A percentile compares a stretch with the other conserved stretches of the same genome.
Evolutionary conservation across 2,113 vertebrate genomes (phyloP).

Genomic region (Lasiurus borealis): DNA sequence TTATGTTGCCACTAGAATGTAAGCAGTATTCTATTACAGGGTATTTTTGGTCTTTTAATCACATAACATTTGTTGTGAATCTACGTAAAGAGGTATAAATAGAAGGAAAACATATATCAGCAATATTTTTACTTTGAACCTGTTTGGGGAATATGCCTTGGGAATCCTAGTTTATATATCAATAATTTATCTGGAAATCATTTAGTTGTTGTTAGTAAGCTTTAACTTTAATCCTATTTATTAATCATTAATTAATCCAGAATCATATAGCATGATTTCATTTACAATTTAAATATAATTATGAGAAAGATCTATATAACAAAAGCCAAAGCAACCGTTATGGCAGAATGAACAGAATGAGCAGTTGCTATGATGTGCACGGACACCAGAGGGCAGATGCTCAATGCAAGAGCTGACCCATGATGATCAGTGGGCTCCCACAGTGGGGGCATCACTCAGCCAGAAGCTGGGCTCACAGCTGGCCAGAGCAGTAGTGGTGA

Average conservation of each 20-base stretch:
- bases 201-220: neutral
- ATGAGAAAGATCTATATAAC: neutral
- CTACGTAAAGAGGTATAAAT: neutral
- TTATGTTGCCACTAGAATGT: neutral
- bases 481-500: no score
- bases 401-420: no score
- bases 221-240: neutral
- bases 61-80: neutral
- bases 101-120: neutral
- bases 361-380: no score
- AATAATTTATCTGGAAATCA: neutral
- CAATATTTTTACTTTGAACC: neutral
- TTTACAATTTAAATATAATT: neutral
- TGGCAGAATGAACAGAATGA: accelerated
- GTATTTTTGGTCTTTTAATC: neutral
- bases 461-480: no score
- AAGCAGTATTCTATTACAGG: neutral
- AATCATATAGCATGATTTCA: neutral
- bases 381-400: no score
- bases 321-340: no score
- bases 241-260: neutral
- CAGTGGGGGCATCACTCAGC: no score
- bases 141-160: neutral
- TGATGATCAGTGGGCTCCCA: no score
- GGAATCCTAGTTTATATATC: neutral